Evolutionary conservation across 2,797 vertebrate genomes (phyloP).

Genomic region (Paguma larvata): DNA sequence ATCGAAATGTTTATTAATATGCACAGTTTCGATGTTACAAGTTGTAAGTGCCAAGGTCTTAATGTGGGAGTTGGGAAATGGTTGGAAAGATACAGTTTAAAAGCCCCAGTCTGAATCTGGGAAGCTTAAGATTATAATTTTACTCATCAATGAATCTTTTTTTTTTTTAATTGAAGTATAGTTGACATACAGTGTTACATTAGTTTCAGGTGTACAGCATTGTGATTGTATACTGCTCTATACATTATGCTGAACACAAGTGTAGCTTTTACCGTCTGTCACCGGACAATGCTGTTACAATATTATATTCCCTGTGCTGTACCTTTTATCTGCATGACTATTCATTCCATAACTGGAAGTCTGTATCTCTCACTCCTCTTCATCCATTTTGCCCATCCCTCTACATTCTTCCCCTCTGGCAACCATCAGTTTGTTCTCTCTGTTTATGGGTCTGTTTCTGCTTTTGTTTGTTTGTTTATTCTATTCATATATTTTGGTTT

Average conservation of each 20-base stretch:
- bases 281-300: neutral
- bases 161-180: neutral
- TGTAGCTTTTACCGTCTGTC: neutral
- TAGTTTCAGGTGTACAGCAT: neutral
- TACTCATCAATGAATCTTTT: slow-evolving; percentile 24
- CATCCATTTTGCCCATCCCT: neutral
- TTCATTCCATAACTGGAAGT: neutral
- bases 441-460: neutral
- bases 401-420: neutral
- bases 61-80: slow-evolving; percentile 42
- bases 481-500: too few relatives aligned
- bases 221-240: neutral
- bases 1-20: slow-evolving; percentile 54
- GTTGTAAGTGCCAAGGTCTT: slow-evolving; percentile 25
- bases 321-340: neutral
- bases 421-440: neutral
- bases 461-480: neutral
- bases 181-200: neutral
- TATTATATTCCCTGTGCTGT: neutral
- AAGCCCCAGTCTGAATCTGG: neutral
- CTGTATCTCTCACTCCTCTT: neutral
- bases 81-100: slow-evolving; percentile 37
- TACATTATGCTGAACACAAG: neutral
- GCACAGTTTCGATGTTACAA: slow-evolving; percentile 28
- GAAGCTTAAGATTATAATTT: slow-evolving; percentile 41